Percentiles rank a stretch among this genome's conserved stretches.
Conservation (phyloP, 2,797 vertebrate genomes). For the Molothrus ater region DNA sequence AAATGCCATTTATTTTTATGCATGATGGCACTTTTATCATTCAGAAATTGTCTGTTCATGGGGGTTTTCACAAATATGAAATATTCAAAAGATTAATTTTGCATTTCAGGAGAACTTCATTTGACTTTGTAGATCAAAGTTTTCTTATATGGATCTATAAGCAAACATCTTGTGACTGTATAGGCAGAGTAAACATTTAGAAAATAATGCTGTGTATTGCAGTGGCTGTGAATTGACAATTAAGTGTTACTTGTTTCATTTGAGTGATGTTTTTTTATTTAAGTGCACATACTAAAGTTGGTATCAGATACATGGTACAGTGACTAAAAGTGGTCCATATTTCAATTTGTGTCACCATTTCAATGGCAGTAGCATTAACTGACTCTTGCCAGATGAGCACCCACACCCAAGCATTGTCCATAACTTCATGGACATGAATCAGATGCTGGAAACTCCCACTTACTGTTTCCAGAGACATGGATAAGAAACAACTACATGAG, state of each 20-base stretch:
- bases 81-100: conserved; percentile 37
- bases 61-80: conserved; percentile 29
- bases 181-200: conserved; percentile 27
- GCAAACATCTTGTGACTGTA: conserved; percentile 27
- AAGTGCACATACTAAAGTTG: not conserved
- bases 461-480: not conserved
- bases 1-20: conserved; percentile 26
- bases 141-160: not conserved
- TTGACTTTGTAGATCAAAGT: conserved; percentile 7
- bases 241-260: not conserved
- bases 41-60: not conserved
- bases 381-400: not conserved
- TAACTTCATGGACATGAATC: not conserved
- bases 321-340: not conserved
- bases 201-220: not conserved
- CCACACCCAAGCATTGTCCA: not conserved
- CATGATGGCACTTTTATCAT: not conserved
- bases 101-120: conserved; percentile 13
- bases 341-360: not conserved
- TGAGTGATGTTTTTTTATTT: not conserved
- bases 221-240: not conserved
- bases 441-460: not conserved
- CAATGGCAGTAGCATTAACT: not conserved
- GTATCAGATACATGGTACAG: not conserved
- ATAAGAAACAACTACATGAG: not conserved